Percentiles rank a stretch among this genome's conserved stretches.
These are phyloP conservation scores for Rhamphomyia laevipes DNA, from an alignment of 2,888 invertebrate species.

Conservation along the genomic window DNA sequence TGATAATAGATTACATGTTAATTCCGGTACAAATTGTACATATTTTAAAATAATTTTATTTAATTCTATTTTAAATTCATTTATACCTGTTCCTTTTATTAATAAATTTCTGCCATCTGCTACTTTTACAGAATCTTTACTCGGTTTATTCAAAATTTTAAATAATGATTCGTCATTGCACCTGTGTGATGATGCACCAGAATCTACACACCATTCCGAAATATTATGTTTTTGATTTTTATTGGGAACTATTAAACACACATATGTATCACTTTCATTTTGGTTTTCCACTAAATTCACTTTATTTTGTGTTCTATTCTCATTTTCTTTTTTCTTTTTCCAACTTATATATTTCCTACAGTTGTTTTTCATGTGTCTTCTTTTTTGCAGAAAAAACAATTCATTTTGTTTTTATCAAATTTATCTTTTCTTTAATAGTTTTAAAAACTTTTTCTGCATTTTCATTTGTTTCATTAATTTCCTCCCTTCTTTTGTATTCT, in stretches of 20 bases:
- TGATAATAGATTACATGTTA: conserved; percentile 13
- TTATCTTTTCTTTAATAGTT: no score
- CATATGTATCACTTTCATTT: no score
- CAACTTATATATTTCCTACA: no score
- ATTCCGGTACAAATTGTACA: conserved; percentile 13
- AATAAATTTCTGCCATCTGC: conserved; percentile 11
- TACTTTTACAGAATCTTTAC: conserved; percentile 9
- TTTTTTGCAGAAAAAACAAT: no score
- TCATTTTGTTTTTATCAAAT: no score
- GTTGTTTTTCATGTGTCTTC: no score
- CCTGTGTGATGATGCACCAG: conserved; percentile 15
- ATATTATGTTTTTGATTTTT: background rate
- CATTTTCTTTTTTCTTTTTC: no score
- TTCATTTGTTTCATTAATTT: no score
- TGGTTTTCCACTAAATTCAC: background rate
- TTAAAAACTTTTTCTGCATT: no score
- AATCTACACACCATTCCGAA: conserved; percentile 13
- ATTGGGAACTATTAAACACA: no score
- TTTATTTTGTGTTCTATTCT: conserved; percentile 4
- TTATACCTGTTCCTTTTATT: conserved; percentile 9
- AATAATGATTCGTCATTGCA: conserved; percentile 12
- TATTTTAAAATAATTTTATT: conserved; percentile 6
- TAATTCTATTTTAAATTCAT: conserved; percentile 1
- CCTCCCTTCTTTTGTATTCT: conserved; percentile 7
- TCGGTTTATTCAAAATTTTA: conserved; percentile 8